These are phyloP conservation scores for Cephus nigrinus DNA, from an alignment of 2,888 invertebrate species.

Conservation along the genomic window DNA sequence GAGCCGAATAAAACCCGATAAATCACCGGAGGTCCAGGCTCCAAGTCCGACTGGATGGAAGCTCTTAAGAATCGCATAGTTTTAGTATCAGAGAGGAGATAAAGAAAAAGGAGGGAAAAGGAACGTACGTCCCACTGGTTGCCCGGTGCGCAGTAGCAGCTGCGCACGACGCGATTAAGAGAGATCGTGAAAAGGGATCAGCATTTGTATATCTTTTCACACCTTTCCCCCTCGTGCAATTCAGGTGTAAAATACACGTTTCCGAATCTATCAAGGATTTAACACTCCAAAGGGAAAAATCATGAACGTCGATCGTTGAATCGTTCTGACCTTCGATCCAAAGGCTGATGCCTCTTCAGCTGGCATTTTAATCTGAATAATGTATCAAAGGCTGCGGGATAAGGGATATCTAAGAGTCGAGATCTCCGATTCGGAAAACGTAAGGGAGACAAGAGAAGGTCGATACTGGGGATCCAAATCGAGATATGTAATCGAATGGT, in stretches of 20 bases:
- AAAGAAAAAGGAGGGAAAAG: neutral
- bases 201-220: neutral
- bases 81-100: neutral
- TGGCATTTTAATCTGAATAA: neutral
- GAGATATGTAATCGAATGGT: constrained; percentile 1
- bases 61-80: neutral
- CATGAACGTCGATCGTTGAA: neutral
- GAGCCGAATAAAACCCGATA: constrained; percentile 34
- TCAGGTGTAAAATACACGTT: neutral
- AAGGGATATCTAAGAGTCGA: neutral
- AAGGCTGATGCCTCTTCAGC: neutral
- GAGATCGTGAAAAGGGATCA: neutral
- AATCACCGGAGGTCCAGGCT: constrained; percentile 33
- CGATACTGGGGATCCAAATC: neutral
- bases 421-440: neutral
- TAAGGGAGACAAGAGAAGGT: neutral
- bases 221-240: neutral
- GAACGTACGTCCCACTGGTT: neutral
- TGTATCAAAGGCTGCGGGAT: neutral
- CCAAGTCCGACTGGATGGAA: neutral
- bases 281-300: neutral
- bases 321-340: neutral
- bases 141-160: neutral
- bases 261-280: neutral
- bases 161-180: neutral